Conservation (phyloP, 2,888 invertebrate species). For the Callimorpha dominula region DNA sequence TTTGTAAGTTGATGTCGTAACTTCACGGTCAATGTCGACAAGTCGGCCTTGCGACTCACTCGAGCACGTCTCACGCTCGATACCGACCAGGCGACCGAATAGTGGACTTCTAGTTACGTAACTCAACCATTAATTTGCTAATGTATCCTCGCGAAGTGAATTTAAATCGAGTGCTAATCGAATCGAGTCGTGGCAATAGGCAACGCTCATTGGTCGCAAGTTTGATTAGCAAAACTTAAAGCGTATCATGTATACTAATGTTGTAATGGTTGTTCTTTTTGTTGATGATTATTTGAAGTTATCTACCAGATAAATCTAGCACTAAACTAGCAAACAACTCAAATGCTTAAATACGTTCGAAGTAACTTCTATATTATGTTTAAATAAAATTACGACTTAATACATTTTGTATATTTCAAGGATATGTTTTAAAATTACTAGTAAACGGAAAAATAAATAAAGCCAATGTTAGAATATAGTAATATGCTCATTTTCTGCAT, state of each 20-base stretch:
- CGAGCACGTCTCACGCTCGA: slow-evolving; percentile 72
- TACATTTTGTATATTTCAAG: neutral
- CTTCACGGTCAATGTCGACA: slow-evolving; percentile 85
- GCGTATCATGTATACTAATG: slow-evolving; percentile 46
- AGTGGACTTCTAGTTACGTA: slow-evolving; percentile 75
- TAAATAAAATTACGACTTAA: neutral
- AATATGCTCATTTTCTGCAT: slow-evolving; percentile 34
- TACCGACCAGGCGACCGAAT: slow-evolving; percentile 72
- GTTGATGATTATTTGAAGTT: slow-evolving; percentile 37
- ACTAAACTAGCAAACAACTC: neutral
- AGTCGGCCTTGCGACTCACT: slow-evolving; percentile 78
- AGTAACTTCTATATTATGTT: neutral
- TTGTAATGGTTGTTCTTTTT: slow-evolving; percentile 48
- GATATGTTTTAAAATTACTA: neutral
- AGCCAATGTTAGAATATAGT: neutral
- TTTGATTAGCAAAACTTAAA: slow-evolving; percentile 55
- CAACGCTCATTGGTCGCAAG: slow-evolving; percentile 49
- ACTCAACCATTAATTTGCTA: slow-evolving; percentile 73
- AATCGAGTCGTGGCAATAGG: slow-evolving; percentile 50
- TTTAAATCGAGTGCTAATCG: slow-evolving; percentile 62
- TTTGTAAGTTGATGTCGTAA: slow-evolving; percentile 70
- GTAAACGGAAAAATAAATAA: neutral
- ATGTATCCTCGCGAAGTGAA: slow-evolving; percentile 64
- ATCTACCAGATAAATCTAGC: neutral
- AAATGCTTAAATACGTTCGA: neutral